These are phyloP conservation scores for Habropoda laboriosa DNA, from an alignment of 1,140 invertebrate genomes.

Conservation along the genomic window DNA sequence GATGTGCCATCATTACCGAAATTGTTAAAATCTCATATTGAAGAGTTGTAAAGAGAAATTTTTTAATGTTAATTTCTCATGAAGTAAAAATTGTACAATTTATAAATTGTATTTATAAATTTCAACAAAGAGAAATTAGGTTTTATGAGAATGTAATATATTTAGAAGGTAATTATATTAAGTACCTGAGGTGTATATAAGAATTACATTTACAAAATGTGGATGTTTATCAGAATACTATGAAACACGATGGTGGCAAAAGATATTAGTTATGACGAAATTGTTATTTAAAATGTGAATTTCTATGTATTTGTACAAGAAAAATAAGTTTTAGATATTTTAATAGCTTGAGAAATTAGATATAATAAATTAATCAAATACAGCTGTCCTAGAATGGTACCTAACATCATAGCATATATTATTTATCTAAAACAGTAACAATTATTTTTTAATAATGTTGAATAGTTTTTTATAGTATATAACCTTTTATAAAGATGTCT, in stretches of 20 bases:
- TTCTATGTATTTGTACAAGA: slow-evolving; percentile 28
- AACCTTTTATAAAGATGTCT: slow-evolving; percentile 41
- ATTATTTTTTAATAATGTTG: slow-evolving; percentile 42
- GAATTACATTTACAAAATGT: slow-evolving; percentile 17
- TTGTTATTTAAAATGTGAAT: slow-evolving; percentile 15
- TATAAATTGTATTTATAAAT: slow-evolving; percentile 28
- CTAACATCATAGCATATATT: slow-evolving; percentile 25
- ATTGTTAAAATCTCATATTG: slow-evolving; percentile 49
- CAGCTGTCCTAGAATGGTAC: slow-evolving; percentile 18
- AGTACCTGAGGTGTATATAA: slow-evolving; percentile 56
- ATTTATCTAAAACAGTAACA: not conserved
- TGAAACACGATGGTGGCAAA: not conserved
- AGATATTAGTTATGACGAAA: not conserved
- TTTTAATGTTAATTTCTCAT: slow-evolving; percentile 17
- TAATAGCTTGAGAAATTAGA: not conserved
- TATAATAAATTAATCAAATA: slow-evolving; percentile 10
- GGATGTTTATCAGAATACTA: slow-evolving; percentile 23
- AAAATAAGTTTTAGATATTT: slow-evolving; percentile 11
- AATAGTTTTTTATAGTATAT: slow-evolving; percentile 36
- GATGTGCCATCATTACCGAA: slow-evolving; percentile 36
- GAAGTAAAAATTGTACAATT: slow-evolving; percentile 20
- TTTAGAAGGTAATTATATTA: slow-evolving; percentile 19
- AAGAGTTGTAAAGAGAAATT: slow-evolving; percentile 35
- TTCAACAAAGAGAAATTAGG: not conserved
- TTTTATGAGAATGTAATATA: slow-evolving; percentile 33